These are phyloP conservation scores for Peromyscus nudipes DNA, from an alignment of 2,797 vertebrate species.

Conservation along the genomic window DNA sequence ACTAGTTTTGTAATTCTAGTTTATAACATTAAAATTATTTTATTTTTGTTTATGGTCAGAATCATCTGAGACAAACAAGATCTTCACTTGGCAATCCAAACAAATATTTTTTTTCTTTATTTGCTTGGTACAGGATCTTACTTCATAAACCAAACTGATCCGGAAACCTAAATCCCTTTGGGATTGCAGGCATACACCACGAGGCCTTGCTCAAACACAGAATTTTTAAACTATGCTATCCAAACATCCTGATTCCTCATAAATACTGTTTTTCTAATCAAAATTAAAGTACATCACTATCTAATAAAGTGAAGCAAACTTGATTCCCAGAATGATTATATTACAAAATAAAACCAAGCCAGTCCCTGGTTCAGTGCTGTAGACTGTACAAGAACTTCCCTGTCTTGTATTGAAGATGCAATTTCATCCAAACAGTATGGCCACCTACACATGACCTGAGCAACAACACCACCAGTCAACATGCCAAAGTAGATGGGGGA, in stretches of 20 bases:
- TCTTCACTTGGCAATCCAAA: background rate
- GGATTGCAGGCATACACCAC: background rate
- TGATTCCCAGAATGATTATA: background rate
- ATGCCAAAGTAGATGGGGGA: background rate
- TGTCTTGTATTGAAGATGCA: background rate
- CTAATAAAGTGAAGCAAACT: background rate
- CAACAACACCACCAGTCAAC: background rate
- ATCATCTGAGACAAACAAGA: background rate
- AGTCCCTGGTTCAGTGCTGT: background rate
- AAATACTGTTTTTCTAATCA: background rate
- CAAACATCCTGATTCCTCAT: background rate
- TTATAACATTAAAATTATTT: background rate
- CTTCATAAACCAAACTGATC: background rate
- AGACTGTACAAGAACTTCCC: background rate
- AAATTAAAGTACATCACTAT: background rate
- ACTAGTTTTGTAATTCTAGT: background rate
- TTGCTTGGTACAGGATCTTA: background rate
- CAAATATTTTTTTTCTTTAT: background rate
- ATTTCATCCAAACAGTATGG: background rate
- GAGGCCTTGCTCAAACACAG: background rate
- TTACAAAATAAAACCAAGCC: background rate
- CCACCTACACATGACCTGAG: background rate
- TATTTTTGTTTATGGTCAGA: background rate
- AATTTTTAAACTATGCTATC: conserved; percentile 13
- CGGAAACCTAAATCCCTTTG: background rate